Base-by-base conservation (phyloP, 2,888 invertebrate genomes). In the Lissonota sp. region DNA sequence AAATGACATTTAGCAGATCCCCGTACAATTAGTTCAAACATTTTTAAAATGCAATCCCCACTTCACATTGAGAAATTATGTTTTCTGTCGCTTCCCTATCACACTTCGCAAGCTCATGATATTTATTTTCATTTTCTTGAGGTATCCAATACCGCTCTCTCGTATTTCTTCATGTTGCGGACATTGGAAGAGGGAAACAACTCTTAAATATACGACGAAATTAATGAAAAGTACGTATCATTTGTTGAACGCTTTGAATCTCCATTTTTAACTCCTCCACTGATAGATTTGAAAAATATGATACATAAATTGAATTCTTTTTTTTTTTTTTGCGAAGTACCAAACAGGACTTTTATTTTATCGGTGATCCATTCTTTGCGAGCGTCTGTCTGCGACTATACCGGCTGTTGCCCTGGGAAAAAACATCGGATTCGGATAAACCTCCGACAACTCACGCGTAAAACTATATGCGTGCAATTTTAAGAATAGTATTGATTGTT, bases 81-180 rank as follows among this genome's bases (percentile, higher is more conserved):
- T n/a, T n/a, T n/a, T n/a, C n/a, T n/a, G n/a, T n/a, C n/a, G n/a
- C n/a, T n/a, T n/a, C n/a, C n/a, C n/a, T n/a, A n/a, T n/a, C n/a
- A n/a, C n/a, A n/a, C 1, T 40, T 12, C 51, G 6, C 67, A 49
- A 6, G 4, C 6, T 6, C 51, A 53, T n/a, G 6, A 60, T 2
- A n/a, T 53, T 51, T 46, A 26, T 67, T 12, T 66, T 60, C n/a
- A n/a, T 8, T 1, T 39, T 58, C 16, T 39, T n/a, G 39, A 79
- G 71, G 66, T 79, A 26, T 42, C 62, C 12, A 82, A 82, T 76
- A 79, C 79, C 7, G 57, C 76, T 14, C 10, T 76, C 4, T 84
- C 82, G 4, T 84, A 82, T 40, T 84, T 71, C 66, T 84, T 82
- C 37, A 57, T 82, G 44, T 7, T 82, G 8, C 67, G 78, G 39